Evolutionary conservation across 53 echinoderm and acorn worm genomes (phyloP).

Genomic region (Apostichopus leukothele): DNA sequence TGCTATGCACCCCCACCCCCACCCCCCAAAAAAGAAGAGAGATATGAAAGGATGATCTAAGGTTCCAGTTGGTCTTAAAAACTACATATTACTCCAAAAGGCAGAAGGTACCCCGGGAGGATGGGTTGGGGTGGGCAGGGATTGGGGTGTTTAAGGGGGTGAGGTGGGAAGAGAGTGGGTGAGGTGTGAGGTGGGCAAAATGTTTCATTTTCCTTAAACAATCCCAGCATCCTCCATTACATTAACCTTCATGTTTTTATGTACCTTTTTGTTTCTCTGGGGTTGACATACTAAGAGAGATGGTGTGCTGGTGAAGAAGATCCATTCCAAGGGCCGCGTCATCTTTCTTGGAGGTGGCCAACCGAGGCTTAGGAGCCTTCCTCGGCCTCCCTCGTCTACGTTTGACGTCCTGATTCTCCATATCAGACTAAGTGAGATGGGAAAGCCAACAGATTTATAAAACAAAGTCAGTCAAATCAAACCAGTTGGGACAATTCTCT

Average conservation of each 20-base stretch:
- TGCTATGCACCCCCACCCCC: too few relatives aligned
- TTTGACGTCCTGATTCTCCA: conserved; percentile 30
- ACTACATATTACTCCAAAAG: too few relatives aligned
- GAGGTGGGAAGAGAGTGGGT: too few relatives aligned
- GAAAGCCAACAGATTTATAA: background rate
- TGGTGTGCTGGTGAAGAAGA: conserved; percentile 86
- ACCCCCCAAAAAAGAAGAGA: too few relatives aligned
- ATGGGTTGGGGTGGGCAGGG: too few relatives aligned
- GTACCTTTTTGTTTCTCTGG: conserved; percentile 77
- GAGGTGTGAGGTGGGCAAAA: too few relatives aligned
- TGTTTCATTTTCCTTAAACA: too few relatives aligned
- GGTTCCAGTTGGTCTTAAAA: background rate
- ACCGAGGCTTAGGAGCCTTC: conserved; percentile 49
- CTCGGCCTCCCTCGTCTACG: conserved; percentile 78
- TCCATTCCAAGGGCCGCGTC: conserved; percentile 83
- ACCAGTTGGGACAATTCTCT: background rate
- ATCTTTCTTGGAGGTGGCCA: conserved; percentile 56
- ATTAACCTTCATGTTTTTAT: background rate
- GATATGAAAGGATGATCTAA: background rate
- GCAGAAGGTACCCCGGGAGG: too few relatives aligned
- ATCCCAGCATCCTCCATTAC: background rate
- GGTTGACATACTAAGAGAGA: conserved; percentile 84
- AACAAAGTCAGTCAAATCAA: too few relatives aligned
- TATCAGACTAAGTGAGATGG: conserved; percentile 25
- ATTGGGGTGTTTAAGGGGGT: too few relatives aligned